Conservation (phyloP, 1,140 invertebrate species). For the Calycopis cecrops region DNA sequence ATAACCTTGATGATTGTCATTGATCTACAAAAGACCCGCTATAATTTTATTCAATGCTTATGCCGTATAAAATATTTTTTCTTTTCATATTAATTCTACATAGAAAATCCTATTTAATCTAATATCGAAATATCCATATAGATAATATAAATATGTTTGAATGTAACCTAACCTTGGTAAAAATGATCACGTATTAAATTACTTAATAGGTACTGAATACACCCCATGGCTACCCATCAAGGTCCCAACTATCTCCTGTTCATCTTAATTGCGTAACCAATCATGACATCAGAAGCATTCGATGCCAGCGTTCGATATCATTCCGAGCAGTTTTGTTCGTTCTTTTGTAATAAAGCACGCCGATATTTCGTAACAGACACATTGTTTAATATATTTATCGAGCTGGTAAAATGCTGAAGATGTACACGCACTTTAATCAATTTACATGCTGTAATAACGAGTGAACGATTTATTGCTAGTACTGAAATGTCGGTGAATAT, state of each 20-base stretch:
- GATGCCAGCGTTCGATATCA: conserved; percentile 15
- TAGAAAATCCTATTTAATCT: too few relatives aligned
- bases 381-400: conserved; percentile 21
- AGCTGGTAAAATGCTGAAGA: conserved; percentile 19
- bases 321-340: neutral
- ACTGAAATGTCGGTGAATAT: neutral
- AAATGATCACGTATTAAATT: too few relatives aligned
- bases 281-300: conserved; percentile 36
- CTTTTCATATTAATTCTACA: too few relatives aligned
- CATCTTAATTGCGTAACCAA: conserved; percentile 54
- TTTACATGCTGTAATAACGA: conserved; percentile 13
- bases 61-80: too few relatives aligned
- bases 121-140: too few relatives aligned
- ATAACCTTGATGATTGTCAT: too few relatives aligned
- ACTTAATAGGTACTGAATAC: too few relatives aligned
- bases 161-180: too few relatives aligned
- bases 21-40: too few relatives aligned
- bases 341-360: conserved; percentile 22
- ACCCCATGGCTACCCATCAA: too few relatives aligned
- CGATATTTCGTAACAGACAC: conserved; percentile 17
- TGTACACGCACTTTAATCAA: conserved; percentile 27
- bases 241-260: conserved; percentile 19
- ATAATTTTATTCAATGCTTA: too few relatives aligned
- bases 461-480: conserved; percentile 10
- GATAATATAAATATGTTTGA: too few relatives aligned